Conservation (phyloP, 2,797 vertebrate species). For the Acipenser oxyrinchus region DNA sequence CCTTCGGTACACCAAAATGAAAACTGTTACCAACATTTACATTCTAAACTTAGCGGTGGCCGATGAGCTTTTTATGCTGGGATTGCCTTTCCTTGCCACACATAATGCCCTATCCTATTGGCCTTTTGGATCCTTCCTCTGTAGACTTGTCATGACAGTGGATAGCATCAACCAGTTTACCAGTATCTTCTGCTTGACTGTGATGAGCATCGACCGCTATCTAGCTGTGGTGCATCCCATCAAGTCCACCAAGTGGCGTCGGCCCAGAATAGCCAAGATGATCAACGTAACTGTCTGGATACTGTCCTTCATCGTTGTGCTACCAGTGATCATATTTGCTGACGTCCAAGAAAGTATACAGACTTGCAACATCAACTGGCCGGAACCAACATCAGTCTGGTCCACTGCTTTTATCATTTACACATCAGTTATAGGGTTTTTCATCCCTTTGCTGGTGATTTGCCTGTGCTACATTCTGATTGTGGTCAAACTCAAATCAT, state of each 20-base stretch:
- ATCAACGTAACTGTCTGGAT: conserved; percentile 84
- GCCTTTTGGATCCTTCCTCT: conserved; percentile 91
- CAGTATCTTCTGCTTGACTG: conserved; percentile 92
- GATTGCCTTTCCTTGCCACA: conserved; percentile 85
- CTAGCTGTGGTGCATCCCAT: conserved; percentile 88
- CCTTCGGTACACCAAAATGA: conserved; percentile 77
- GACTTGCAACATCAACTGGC: conserved; percentile 95
- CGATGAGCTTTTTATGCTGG: conserved; percentile 90
- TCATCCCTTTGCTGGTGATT: conserved; percentile 86
- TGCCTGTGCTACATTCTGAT: conserved; percentile 92
- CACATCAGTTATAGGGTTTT: conserved; percentile 86
- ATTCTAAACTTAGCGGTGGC: conserved; percentile 91
- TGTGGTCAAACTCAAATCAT: conserved; percentile 82
- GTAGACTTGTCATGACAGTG: conserved; percentile 86
- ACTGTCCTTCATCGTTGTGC: conserved; percentile 82
- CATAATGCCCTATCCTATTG: conserved; percentile 94
- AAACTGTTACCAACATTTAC: conserved; percentile 90
- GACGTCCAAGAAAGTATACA: conserved; percentile 79
- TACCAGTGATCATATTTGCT: conserved; percentile 90
- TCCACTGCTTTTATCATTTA: conserved; percentile 87
- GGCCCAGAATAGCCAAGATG: conserved; percentile 77
- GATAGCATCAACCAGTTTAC: conserved; percentile 96
- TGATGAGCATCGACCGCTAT: conserved; percentile 93
- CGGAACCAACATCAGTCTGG: conserved; percentile 81
- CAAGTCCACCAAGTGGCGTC: conserved; percentile 83